Evolutionary conservation across 2,113 vertebrate species (phyloP), one percentile per base, ranked within the genome.

Genomic region (Rhombomys opimus): DNA sequence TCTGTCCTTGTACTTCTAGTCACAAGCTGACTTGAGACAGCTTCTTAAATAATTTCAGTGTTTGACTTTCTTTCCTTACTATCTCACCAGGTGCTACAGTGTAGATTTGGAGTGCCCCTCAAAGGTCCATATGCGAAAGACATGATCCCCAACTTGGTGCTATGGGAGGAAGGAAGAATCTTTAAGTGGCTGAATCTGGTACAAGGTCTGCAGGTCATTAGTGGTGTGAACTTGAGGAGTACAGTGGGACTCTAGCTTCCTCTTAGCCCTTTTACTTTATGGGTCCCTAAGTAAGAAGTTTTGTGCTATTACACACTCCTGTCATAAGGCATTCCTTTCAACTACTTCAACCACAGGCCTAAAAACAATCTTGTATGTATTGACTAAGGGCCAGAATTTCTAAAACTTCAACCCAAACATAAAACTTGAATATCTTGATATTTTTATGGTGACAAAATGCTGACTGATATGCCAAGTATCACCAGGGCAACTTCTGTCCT

Each of bases 221-320:
- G 54, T 0, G 2, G 2, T 5, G 25, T 12, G 41, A 10, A 52
- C 1, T 25, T 73, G 38, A 57, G 12, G 11, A 10, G 0, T 12
- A 35, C 4, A 23, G 18, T 41, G 1, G 35, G 12, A 67, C 2
- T 14, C 41, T 1, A 6, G 46, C 2, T 9, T 5, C 25, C 50
- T 52, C 68, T 63, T 63, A 50, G 9, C 46, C 10, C 63, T 17
- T 93, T 72, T 15, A 13, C 25, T 15, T 76, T 41, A 22, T 2
- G 27, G 23, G 23, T 0, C 80, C 25, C 25, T 38, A 72, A 12
- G 18, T 30, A 14, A 50, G 13, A 2, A 17, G 20, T 50, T 50
- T 30, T 70, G 8, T 54, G 80, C 38, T 50, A 25, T 0, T 35
- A 38, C 5, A 27, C 7, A 1, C 7, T 73, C 10, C 7, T 38